Conservation (phyloP, 2,113 vertebrate species). For the Grallaria varia region DNA sequence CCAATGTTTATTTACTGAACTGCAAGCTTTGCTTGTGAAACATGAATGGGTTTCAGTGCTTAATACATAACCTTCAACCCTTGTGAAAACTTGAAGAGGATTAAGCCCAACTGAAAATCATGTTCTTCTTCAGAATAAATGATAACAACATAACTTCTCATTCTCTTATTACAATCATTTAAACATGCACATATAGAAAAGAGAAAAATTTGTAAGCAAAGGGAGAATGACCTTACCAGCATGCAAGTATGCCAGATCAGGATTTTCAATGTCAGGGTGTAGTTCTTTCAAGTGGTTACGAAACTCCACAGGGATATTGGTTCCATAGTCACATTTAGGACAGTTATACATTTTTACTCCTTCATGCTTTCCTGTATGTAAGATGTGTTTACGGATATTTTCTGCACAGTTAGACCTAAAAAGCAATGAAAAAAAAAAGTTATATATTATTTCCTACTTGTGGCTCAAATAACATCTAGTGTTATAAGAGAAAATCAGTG, state of each 20-base stretch:
- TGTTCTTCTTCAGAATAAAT: background rate
- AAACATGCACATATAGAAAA: background rate
- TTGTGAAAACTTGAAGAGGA: background rate
- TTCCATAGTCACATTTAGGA: constrained; percentile 89
- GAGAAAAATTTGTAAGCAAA: background rate
- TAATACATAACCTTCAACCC: background rate
- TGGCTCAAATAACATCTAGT: background rate
- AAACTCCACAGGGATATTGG: constrained; percentile 94
- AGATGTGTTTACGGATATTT: constrained; percentile 98
- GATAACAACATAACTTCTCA: background rate
- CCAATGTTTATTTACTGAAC: background rate
- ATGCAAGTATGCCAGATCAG: constrained; percentile 94
- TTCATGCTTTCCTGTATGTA: constrained; percentile 96
- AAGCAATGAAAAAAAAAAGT: background rate
- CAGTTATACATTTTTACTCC: constrained; percentile 99
- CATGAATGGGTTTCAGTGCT: background rate
- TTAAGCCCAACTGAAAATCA: background rate
- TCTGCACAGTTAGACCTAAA: constrained; percentile 97
- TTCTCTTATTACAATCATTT: background rate
- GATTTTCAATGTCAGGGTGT: constrained; percentile 94
- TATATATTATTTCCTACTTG: background rate
- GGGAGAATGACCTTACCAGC: constrained; percentile 80
- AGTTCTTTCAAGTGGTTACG: constrained; percentile 95
- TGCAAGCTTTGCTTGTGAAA: background rate
- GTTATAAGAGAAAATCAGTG: background rate